phyloP scores from a whole-genome alignment of 92 coral and sea anemone genomes.

The Phenganax stokvisi region DNA sequence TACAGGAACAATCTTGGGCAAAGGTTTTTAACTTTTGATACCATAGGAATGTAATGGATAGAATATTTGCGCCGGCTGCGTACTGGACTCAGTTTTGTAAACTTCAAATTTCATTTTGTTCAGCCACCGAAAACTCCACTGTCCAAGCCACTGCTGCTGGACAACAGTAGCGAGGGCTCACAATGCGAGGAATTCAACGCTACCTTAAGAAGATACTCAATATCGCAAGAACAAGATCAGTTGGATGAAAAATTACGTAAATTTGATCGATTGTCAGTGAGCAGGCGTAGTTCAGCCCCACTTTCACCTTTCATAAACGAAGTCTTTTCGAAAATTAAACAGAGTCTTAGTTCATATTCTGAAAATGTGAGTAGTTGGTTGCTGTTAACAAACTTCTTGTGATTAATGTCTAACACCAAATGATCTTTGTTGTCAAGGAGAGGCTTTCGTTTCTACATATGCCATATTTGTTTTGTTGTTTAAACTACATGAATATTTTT shows the following conservation, averaged over 20 bases:
- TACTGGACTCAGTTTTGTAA: neutral
- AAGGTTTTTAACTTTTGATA: neutral
- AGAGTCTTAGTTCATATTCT: slow-evolving; percentile 26
- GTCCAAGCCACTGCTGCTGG: neutral
- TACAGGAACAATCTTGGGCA: slow-evolving; percentile 16
- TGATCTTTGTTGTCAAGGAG: no score
- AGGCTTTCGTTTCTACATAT: neutral
- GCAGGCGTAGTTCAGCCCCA: slow-evolving; percentile 29
- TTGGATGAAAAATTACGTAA: slow-evolving; percentile 30
- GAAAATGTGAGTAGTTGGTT: slow-evolving; percentile 8
- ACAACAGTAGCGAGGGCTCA: neutral
- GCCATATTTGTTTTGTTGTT: neutral
- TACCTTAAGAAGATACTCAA: slow-evolving; percentile 29
- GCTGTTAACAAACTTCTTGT: neutral
- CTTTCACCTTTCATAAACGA: slow-evolving; percentile 28
- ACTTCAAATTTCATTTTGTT: neutral
- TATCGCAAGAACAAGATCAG: slow-evolving; percentile 11
- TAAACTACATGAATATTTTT: neutral
- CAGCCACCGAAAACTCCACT: neutral
- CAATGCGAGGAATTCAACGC: neutral
- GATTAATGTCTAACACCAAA: neutral
- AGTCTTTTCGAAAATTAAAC: slow-evolving; percentile 27
- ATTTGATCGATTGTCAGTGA: slow-evolving; percentile 18
- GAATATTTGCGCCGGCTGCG: no score
- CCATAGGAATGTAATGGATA: no score